Percentiles rank a stretch among this genome's conserved stretches.
Conservation (phyloP, 2,113 vertebrate genomes). For the Seriola quinqueradiata region DNA sequence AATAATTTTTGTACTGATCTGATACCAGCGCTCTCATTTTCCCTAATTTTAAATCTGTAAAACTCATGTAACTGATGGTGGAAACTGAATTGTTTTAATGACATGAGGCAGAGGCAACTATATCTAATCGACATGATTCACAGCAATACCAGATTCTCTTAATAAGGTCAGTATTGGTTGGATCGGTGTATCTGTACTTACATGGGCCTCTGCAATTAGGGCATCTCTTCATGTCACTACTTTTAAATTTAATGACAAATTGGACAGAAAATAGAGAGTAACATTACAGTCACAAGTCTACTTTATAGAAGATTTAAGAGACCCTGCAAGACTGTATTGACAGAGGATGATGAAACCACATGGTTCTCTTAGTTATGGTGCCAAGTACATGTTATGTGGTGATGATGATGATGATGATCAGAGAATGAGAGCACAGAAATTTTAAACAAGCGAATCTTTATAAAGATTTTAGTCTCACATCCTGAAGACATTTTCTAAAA, state of each 20-base stretch:
- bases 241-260: background rate
- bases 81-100: background rate
- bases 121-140: background rate
- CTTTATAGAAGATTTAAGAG: background rate
- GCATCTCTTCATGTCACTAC: background rate
- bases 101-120: background rate
- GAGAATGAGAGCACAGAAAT: too few species aligned
- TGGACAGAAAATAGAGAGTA: background rate
- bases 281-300: background rate
- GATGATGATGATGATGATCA: background rate
- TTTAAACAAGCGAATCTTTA: background rate
- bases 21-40: background rate
- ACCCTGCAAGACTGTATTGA: background rate
- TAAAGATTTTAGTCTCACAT: background rate
- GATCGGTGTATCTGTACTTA: background rate
- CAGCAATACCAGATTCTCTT: too few species aligned
- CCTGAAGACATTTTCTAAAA: background rate
- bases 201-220: background rate
- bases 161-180: background rate
- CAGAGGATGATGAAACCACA: background rate
- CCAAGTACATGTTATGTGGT: background rate
- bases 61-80: background rate
- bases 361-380: background rate
- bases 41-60: background rate
- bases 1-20: too few species aligned